phyloP scores from a whole-genome alignment of 53 echinoderm and acorn worm genomes.

The Crossaster papposus region DNA sequence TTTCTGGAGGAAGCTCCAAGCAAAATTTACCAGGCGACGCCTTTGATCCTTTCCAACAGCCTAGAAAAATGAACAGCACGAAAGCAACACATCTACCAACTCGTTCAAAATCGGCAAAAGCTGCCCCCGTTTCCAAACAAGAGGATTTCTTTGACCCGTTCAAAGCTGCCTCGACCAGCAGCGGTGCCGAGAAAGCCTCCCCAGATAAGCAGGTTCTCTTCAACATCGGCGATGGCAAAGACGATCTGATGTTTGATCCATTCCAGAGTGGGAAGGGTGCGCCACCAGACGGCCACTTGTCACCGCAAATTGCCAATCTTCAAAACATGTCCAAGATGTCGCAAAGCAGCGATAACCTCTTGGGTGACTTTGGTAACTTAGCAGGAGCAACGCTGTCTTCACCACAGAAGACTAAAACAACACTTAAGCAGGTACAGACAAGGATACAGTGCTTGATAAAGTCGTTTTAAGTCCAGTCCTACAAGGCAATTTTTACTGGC shows the following conservation, averaged over 20 bases:
- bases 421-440: conserved; percentile 62
- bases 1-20: neutral
- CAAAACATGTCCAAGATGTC: conserved; percentile 70
- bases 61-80: neutral
- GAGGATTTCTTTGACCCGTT: conserved; percentile 77
- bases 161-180: conserved; percentile 15
- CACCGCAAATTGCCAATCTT: conserved; percentile 48
- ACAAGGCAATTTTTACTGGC: too few species aligned
- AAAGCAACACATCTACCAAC: neutral
- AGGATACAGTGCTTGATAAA: neutral
- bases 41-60: conserved; percentile 78
- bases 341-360: conserved; percentile 76
- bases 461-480: neutral
- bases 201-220: conserved; percentile 37
- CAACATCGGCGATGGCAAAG: conserved; percentile 24
- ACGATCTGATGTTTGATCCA: conserved; percentile 71
- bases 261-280: conserved; percentile 48
- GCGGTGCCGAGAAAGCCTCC: neutral
- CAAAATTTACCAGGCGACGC: conserved; percentile 31
- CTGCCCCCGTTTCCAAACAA: conserved; percentile 23
- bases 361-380: conserved; percentile 69
- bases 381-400: conserved; percentile 42
- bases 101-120: conserved; percentile 32
- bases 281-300: conserved; percentile 35
- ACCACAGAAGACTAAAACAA: conserved; percentile 26